Base-by-base conservation (phyloP, 2,888 invertebrate genomes). In the Zaprionus lineosus region DNA sequence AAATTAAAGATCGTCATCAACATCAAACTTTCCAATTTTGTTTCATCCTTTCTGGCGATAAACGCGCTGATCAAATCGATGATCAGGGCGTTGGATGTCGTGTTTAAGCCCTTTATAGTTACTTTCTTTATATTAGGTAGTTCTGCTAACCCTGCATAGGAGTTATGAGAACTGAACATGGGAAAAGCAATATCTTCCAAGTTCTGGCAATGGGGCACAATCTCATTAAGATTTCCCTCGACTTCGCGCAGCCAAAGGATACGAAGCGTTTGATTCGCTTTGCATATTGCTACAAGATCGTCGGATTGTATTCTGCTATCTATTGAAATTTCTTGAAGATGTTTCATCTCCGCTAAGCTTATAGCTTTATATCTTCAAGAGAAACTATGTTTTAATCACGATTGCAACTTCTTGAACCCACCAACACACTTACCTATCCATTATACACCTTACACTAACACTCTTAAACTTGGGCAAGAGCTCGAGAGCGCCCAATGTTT, bases 181-280 rank as follows among this genome's bases (percentile, higher is more conserved):
- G 40, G 16, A 8, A 66, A 55, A 1, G 55, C 26, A 9, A 66
- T 48, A 34, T 66, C 67, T 2, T 31, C 29, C 39, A 66, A 9
- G 5, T 66, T 48, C 2, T n/a, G 36, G 8, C 60, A 66, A 6
- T 66, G 28, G 2, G 67, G 55, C 9, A 46, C 43, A 21, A 66
- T 60, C 0, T 53, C 65, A 0, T 6, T 11, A 0, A 66, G 15
- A 12, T 60, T 43, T 0, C 65, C 65, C 1, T 14, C 12, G 5
- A 65, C 67, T 18, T 37, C 40, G 5, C 44, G 19, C 5, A 65
- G 4, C 65, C 58, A 60, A 6, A 66, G 36, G 3, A 37, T 26
- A 2, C 56, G 48, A 1, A 66, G 36, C 4, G 48, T 66, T 4
- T 1, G 1, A 41, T 66, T 60, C 5, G 56, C 48, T 15, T 46